phyloP scores from a whole-genome alignment of 2,113 vertebrate genomes.

The Argyrosomus japonicus region DNA sequence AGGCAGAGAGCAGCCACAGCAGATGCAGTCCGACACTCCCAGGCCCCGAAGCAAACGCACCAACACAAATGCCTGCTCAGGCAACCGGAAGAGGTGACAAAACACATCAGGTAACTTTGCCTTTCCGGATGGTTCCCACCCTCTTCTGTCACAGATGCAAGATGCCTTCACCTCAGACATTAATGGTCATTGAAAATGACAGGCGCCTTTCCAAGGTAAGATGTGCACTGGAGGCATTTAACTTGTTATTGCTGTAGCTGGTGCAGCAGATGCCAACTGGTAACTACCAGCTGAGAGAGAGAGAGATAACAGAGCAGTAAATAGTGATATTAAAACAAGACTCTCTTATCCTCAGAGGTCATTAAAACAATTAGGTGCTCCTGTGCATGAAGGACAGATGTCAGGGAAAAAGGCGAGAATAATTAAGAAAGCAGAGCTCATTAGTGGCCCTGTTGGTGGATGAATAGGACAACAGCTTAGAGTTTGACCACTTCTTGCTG shows the following conservation, averaged over 20 bases:
- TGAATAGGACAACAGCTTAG: background rate
- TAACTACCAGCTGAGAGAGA: background rate
- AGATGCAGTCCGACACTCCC: constrained; percentile 87
- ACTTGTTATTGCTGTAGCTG: constrained; percentile 26
- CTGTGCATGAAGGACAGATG: constrained; percentile 43
- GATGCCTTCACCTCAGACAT: constrained; percentile 72
- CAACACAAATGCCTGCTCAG: constrained; percentile 78
- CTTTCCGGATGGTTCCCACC: constrained; percentile 82
- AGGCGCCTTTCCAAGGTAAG: constrained; percentile 33
- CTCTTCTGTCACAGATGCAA: constrained; percentile 80
- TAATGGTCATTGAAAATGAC: constrained; percentile 82
- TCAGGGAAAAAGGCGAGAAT: constrained; percentile 10
- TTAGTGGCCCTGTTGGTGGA: constrained; percentile 16
- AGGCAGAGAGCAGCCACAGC: constrained; percentile 82
- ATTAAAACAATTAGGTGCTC: constrained; percentile 39
- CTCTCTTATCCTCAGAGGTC: constrained; percentile 9
- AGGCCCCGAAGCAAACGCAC: constrained; percentile 83
- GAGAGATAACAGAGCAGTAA: constrained; percentile 14
- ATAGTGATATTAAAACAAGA: constrained; percentile 24
- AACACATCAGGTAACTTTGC: constrained; percentile 87
- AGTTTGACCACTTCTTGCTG: background rate
- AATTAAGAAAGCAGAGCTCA: constrained; percentile 18
- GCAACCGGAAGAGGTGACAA: constrained; percentile 88
- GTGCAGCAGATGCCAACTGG: constrained; percentile 48
- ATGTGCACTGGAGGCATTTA: constrained; percentile 10